Evolutionary conservation across 2,113 vertebrate genomes (phyloP).

Genomic region (Ornithorhynchus anatinus): DNA sequence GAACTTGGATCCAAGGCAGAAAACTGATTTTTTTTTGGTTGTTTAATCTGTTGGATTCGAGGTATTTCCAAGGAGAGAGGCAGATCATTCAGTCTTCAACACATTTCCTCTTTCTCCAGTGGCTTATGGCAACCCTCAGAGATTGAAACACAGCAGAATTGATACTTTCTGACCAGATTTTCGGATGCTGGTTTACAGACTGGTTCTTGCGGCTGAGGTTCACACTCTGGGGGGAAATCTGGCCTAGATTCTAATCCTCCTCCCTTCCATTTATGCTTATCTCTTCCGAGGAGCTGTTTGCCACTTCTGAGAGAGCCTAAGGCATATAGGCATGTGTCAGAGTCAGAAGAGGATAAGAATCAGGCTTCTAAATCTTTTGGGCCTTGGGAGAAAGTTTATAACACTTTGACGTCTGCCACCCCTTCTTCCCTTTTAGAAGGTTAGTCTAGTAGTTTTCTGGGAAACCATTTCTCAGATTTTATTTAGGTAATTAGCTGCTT

Average conservation of each 20-base stretch:
- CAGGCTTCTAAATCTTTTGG: neutral
- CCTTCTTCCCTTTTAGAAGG: slow-evolving; percentile 9
- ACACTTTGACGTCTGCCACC: neutral
- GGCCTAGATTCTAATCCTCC: neutral
- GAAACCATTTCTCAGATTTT: slow-evolving; percentile 37
- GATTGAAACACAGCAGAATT: no score
- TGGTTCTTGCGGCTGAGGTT: neutral
- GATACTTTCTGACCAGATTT: no score
- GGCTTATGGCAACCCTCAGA: no score
- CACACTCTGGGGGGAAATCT: neutral
- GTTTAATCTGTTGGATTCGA: no score
- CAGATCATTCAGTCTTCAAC: no score
- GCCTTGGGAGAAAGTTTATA: neutral
- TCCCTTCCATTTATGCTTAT: neutral
- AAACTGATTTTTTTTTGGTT: no score
- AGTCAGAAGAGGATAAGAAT: neutral
- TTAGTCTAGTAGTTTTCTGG: neutral
- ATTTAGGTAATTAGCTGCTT: slow-evolving; percentile 40
- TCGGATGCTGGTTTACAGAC: no score
- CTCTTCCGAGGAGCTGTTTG: no score
- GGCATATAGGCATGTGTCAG: no score
- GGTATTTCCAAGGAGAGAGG: no score
- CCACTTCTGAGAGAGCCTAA: neutral
- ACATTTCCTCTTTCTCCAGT: no score
- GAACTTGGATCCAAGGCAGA: no score